Conservation (phyloP, 1,140 invertebrate species). For the Neuroterus valhalla region DNA sequence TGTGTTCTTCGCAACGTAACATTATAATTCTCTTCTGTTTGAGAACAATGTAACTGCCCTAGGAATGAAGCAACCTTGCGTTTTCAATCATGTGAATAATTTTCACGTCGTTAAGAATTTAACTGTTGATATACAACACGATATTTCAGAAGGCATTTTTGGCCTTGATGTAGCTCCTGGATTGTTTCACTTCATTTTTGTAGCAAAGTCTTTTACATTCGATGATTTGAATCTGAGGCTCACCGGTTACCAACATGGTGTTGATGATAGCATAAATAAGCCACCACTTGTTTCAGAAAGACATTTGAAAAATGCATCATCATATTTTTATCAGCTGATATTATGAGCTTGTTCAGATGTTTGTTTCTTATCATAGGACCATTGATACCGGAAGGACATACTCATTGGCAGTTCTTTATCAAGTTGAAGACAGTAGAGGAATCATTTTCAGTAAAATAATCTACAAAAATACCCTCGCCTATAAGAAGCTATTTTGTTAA, state of each 20-base stretch:
- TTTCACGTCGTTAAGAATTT: constrained; percentile 58
- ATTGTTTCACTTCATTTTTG: constrained; percentile 48
- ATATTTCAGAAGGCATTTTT: constrained; percentile 56
- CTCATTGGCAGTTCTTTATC: constrained; percentile 37
- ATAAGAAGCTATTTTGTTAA: too few relatives aligned
- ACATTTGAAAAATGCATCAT: constrained; percentile 31
- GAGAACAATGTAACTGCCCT: too few relatives aligned
- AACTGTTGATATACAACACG: constrained; percentile 59
- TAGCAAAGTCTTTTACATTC: constrained; percentile 52
- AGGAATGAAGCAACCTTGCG: constrained; percentile 45
- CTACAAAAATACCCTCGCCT: too few relatives aligned
- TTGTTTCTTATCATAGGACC: constrained; percentile 45
- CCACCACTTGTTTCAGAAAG: constrained; percentile 35
- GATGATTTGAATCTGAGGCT: constrained; percentile 46
- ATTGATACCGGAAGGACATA: constrained; percentile 33
- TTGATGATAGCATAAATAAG: constrained; percentile 32
- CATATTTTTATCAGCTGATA: constrained; percentile 41
- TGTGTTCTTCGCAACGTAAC: constrained; percentile 34
- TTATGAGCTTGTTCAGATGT: constrained; percentile 37
- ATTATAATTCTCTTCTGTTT: too few relatives aligned
- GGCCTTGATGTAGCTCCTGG: constrained; percentile 53
- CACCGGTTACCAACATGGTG: constrained; percentile 27
- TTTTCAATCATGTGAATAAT: constrained; percentile 38
- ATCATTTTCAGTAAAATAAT: constrained; percentile 33
- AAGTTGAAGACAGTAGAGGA: constrained; percentile 34